These are phyloP conservation scores for Fragum fragum DNA, from an alignment of 2,888 invertebrate species.

Conservation along the genomic window DNA sequence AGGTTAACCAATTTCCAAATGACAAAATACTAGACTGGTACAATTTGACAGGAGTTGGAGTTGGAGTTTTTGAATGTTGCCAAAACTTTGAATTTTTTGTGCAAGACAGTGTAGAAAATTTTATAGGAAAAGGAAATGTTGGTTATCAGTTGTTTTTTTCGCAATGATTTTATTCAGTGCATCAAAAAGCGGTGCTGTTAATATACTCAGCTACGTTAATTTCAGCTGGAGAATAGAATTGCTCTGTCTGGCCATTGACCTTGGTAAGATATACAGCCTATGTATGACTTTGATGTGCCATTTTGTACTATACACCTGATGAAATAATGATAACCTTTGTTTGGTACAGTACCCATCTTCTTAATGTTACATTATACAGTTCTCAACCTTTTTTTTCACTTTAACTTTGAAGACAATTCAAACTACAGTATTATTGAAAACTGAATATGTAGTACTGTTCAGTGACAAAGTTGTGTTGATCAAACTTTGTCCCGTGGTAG, in stretches of 20 bases:
- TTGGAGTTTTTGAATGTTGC: neutral
- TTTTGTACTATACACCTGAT: no score
- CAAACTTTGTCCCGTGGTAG: conserved; percentile 17
- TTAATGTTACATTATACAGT: neutral
- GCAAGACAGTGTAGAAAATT: neutral
- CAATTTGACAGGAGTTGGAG: neutral
- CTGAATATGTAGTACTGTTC: neutral
- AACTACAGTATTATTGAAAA: neutral
- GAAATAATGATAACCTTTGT: no score
- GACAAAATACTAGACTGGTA: neutral
- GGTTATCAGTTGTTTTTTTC: conserved; percentile 1
- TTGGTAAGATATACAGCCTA: no score
- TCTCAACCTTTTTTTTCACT: neutral
- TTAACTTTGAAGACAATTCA: neutral
- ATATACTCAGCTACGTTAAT: no score
- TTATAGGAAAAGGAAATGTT: conserved; percentile 14
- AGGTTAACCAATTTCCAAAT: conserved; percentile 15
- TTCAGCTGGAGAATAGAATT: no score
- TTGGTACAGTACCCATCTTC: no score
- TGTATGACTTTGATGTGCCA: no score
- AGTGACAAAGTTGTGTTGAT: conserved; percentile 24
- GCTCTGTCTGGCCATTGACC: no score
- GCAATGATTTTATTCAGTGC: no score
- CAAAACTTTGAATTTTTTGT: no score
- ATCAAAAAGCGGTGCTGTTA: no score